These are phyloP conservation scores for Paraescarpia echinospica DNA, from an alignment of 1,140 invertebrate species.

Conservation along the genomic window DNA sequence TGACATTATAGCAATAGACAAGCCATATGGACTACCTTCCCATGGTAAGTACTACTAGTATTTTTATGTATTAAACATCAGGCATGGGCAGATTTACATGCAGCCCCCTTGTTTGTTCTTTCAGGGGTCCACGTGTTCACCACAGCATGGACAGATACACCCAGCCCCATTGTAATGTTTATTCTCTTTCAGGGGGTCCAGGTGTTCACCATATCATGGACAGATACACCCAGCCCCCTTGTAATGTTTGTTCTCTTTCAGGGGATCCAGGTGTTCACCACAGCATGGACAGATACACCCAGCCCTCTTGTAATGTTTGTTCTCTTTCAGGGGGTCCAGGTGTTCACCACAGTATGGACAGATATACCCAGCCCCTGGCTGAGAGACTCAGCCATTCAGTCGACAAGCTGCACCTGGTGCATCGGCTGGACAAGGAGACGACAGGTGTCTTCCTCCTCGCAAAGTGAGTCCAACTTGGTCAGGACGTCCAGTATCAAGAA, in stretches of 20 bases:
- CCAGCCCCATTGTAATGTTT: constrained; percentile 15
- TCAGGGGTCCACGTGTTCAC: constrained; percentile 49
- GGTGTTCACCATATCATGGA: constrained; percentile 49
- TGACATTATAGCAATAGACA: constrained; percentile 60
- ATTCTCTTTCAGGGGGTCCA: constrained; percentile 46
- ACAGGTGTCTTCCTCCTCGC: constrained; percentile 60
- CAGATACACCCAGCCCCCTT: not conserved
- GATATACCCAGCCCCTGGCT: constrained; percentile 53
- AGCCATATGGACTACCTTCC: constrained; percentile 61
- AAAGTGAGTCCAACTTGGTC: constrained; percentile 46
- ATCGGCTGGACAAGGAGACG: constrained; percentile 63
- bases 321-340: constrained; percentile 45
- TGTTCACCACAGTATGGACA: constrained; percentile 49
- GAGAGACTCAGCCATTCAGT: constrained; percentile 32
- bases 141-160: constrained; percentile 50
- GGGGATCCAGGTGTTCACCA: constrained; percentile 50
- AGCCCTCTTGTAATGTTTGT: not conserved
- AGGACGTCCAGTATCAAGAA: too few species aligned
- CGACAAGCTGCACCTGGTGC: constrained; percentile 58
- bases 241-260: too few species aligned
- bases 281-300: constrained; percentile 48
- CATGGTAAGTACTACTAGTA: constrained; percentile 41
- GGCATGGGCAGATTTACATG: too few species aligned
- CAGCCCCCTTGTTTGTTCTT: not conserved
- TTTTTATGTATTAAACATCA: not conserved